These are phyloP conservation scores for Drosophila obscura DNA, from an alignment of 1,140 invertebrate species.

Conservation along the genomic window DNA sequence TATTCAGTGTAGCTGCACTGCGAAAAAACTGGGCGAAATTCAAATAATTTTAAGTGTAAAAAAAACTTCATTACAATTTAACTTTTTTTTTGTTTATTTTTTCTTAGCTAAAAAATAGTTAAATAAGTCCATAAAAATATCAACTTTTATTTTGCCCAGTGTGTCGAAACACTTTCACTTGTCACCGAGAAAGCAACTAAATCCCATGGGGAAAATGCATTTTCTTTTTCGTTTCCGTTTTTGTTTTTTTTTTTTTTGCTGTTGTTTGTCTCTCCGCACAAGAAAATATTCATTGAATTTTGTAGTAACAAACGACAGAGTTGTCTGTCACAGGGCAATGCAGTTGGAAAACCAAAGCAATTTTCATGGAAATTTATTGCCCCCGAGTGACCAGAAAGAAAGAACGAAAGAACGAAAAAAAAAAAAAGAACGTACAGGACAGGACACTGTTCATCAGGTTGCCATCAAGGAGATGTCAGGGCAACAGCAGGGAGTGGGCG, in stretches of 20 bases:
- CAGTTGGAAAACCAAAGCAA: constrained; percentile 23
- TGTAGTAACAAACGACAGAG: constrained; percentile 69
- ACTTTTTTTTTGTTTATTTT: background rate
- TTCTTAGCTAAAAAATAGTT: background rate
- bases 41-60: too few species aligned
- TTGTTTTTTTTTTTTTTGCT: constrained; percentile 4
- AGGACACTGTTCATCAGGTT: constrained; percentile 20
- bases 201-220: constrained; percentile 60
- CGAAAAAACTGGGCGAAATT: background rate
- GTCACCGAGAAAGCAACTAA: constrained; percentile 8
- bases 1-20: background rate
- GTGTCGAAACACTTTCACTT: constrained; percentile 46
- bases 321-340: constrained; percentile 59
- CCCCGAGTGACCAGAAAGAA: constrained; percentile 16
- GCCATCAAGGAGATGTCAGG: too few species aligned
- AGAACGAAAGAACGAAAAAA: constrained; percentile 11
- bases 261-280: constrained; percentile 12
- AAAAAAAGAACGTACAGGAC: constrained; percentile 29
- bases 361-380: constrained; percentile 59
- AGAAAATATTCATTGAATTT: constrained; percentile 80
- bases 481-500: background rate
- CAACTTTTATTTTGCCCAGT: too few species aligned
- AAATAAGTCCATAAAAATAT: background rate
- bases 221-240: constrained; percentile 19
- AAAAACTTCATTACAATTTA: background rate